Evolutionary conservation across 1,140 invertebrate genomes (phyloP).

Genomic region (Drosophila lowei): DNA sequence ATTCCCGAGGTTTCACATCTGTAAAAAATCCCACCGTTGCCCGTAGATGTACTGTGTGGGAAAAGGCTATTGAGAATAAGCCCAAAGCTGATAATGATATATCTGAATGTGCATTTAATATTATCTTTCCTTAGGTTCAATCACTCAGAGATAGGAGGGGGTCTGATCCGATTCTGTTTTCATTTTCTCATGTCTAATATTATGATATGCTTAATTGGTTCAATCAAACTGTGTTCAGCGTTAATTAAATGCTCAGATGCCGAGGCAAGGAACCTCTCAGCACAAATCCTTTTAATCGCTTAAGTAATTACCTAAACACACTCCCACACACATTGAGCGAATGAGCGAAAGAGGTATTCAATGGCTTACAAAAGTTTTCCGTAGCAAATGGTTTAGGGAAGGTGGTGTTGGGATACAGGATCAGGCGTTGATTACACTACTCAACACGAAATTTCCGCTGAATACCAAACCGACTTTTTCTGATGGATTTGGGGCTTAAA

Average conservation of each 20-base stretch:
- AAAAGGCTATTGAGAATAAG: too few species aligned
- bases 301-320: constrained; percentile 40
- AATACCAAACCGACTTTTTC: too few species aligned
- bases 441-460: too few species aligned
- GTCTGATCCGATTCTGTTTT: too few species aligned
- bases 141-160: too few species aligned
- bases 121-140: too few species aligned
- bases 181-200: constrained; percentile 20
- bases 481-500: too few species aligned
- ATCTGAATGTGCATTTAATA: too few species aligned
- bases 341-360: constrained; percentile 7
- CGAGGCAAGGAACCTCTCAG: constrained; percentile 2
- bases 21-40: too few species aligned
- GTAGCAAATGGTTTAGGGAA: neutral
- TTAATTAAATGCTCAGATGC: constrained; percentile 53
- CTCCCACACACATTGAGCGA: neutral
- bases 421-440: constrained; percentile 13
- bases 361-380: constrained; percentile 31
- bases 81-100: too few species aligned
- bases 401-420: neutral
- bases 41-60: too few species aligned
- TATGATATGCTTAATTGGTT: constrained; percentile 49
- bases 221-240: constrained; percentile 62
- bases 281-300: constrained; percentile 55
- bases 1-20: too few species aligned